A percentile compares a stretch with the other conserved stretches of the same genome.
Evolutionary conservation across 2,113 vertebrate species (phyloP).

Genomic region (Edolisoma coerulescens): DNA sequence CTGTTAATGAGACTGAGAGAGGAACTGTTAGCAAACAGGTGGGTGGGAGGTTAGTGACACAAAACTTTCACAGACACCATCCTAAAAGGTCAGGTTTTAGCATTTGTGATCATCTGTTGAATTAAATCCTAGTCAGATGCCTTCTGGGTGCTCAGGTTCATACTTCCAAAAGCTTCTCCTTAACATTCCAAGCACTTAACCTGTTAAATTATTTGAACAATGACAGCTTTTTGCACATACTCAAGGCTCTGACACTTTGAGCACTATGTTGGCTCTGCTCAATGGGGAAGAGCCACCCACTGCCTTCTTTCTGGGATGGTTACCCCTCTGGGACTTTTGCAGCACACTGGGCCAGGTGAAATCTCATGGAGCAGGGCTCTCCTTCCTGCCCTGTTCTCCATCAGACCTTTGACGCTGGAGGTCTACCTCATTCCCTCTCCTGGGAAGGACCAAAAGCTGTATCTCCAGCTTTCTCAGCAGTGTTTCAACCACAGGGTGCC

Average conservation of each 20-base stretch:
- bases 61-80: not conserved
- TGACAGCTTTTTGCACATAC: not conserved
- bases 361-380: not conserved
- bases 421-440: not conserved
- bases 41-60: not conserved
- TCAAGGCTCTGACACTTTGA: not conserved
- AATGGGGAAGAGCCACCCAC: not conserved
- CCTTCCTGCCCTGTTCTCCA: not conserved
- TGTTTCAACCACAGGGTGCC: not conserved
- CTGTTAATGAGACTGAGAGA: not conserved
- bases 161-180: not conserved
- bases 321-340: not conserved
- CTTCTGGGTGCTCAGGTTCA: fast-evolving
- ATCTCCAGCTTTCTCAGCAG: not conserved
- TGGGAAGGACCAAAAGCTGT: not conserved
- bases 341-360: not conserved
- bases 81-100: not conserved
- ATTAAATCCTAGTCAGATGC: not conserved
- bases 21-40: not conserved
- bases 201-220: not conserved
- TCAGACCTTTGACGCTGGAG: not conserved
- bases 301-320: not conserved
- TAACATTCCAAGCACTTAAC: not conserved
- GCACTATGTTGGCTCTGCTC: not conserved
- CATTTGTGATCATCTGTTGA: not conserved